Evolutionary conservation across 1,140 invertebrate species (phyloP).

Genomic region (Pseudomyrmex cubaensis): DNA sequence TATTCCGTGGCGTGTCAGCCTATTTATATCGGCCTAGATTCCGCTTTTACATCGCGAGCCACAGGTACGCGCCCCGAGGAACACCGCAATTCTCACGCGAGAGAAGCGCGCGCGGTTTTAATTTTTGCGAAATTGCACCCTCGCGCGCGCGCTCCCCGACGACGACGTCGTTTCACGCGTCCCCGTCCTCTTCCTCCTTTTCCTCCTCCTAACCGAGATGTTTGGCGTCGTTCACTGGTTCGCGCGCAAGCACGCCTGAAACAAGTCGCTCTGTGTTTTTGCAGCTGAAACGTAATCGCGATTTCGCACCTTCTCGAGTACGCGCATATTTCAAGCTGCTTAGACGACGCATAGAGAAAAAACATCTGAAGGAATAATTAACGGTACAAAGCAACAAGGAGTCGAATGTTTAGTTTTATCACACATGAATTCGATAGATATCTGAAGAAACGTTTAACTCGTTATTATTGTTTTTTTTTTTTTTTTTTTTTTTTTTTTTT

Average conservation of each 20-base stretch:
- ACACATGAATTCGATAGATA: background rate
- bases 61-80: slow-evolving; percentile 75
- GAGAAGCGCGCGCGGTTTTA: slow-evolving; percentile 68
- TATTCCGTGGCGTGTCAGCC: slow-evolving; percentile 83
- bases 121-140: slow-evolving; percentile 78
- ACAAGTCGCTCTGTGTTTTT: slow-evolving; percentile 13
- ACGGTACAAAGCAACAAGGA: no score
- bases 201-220: background rate
- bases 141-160: slow-evolving; percentile 7
- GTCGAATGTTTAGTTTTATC: no score
- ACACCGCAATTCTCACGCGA: slow-evolving; percentile 82
- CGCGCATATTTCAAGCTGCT: background rate
- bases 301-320: slow-evolving; percentile 20
- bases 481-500: no score
- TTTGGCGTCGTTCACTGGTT: slow-evolving; percentile 32
- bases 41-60: slow-evolving; percentile 82
- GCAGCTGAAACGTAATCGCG: slow-evolving; percentile 21
- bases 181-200: no score
- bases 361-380: slow-evolving; percentile 4
- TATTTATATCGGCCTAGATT: slow-evolving; percentile 86
- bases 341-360: background rate
- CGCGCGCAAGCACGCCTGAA: slow-evolving; percentile 17
- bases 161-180: no score
- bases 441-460: background rate
- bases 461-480: background rate